A percentile compares a stretch with the other conserved stretches of the same genome.
phyloP scores from a whole-genome alignment of 2,888 invertebrate genomes.

The Chrysina gloriosa region DNA sequence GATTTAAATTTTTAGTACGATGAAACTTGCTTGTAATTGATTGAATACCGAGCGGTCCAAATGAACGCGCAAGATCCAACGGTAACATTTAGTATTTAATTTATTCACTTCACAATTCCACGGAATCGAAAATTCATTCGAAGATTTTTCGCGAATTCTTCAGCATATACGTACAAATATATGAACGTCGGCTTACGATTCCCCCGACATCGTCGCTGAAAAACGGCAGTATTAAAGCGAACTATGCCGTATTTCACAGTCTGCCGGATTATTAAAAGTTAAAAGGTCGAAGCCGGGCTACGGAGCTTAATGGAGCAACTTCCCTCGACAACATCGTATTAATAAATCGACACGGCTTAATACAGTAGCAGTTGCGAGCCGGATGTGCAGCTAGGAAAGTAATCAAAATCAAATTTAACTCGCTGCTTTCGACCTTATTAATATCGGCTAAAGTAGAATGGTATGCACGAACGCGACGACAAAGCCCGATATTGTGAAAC shows the following conservation, averaged over 20 bases:
- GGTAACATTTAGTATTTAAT: no score
- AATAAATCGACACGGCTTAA: conserved; percentile 32
- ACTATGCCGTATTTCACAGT: conserved; percentile 13
- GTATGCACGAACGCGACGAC: not conserved
- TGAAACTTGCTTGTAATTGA: no score
- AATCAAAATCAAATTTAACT: conserved; percentile 23
- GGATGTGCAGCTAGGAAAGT: not conserved
- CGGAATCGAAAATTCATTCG: no score
- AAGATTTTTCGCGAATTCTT: no score
- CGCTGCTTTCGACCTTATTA: not conserved
- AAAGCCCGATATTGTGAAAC: not conserved
- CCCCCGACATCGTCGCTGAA: no score
- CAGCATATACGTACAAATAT: no score
- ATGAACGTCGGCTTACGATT: no score
- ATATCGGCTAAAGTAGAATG: conserved; percentile 6
- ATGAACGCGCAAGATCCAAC: no score
- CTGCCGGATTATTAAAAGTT: conserved; percentile 28
- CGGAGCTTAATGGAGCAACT: conserved; percentile 7
- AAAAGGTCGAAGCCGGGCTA: conserved; percentile 1
- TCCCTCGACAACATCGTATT: conserved; percentile 27
- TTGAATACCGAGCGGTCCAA: no score
- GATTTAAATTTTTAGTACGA: no score
- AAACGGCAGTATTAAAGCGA: conserved; percentile 26
- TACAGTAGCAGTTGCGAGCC: conserved; percentile 9
- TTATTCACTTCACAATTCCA: no score